Percentiles rank a stretch among this genome's conserved stretches.
phyloP scores from a whole-genome alignment of 2,113 vertebrate genomes.

The Rallus limicola region DNA sequence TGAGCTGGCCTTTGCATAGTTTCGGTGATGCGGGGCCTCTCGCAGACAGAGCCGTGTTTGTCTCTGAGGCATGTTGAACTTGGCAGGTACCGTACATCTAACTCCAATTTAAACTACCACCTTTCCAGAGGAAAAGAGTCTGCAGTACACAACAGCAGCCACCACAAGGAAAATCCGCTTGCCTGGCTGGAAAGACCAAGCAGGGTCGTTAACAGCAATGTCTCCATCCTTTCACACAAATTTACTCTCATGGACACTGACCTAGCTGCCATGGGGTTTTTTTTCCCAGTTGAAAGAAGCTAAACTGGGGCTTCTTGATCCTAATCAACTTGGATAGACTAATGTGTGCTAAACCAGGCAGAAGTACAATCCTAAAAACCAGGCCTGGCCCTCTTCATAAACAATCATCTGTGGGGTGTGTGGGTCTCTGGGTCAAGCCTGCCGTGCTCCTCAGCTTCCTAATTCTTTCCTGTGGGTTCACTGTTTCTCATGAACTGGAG shows the following conservation, averaged over 20 bases:
- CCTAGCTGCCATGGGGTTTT: background rate
- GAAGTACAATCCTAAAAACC: background rate
- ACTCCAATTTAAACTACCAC: slow-evolving; percentile 66
- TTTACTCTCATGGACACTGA: background rate
- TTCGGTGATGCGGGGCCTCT: slow-evolving; percentile 5
- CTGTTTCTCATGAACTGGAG: background rate
- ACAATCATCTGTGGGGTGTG: background rate
- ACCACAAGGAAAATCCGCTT: background rate
- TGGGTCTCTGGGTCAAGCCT: background rate
- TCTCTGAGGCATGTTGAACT: slow-evolving; percentile 68
- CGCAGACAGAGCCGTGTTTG: slow-evolving; percentile 52
- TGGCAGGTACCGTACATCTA: slow-evolving; percentile 54
- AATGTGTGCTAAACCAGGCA: background rate
- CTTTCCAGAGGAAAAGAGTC: slow-evolving; percentile 48
- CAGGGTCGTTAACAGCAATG: background rate
- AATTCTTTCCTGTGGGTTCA: background rate
- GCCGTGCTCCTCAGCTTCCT: background rate
- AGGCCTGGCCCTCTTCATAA: background rate
- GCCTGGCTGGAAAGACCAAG: background rate
- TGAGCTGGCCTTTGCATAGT: slow-evolving; percentile 41
- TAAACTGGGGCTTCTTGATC: background rate
- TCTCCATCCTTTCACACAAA: background rate
- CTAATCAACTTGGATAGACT: background rate
- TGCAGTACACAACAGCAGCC: background rate
- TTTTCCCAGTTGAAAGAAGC: background rate